Percentiles rank a stretch among this genome's conserved stretches.
phyloP scores from a whole-genome alignment of 2,113 vertebrate species.

The Salvator merianae region DNA sequence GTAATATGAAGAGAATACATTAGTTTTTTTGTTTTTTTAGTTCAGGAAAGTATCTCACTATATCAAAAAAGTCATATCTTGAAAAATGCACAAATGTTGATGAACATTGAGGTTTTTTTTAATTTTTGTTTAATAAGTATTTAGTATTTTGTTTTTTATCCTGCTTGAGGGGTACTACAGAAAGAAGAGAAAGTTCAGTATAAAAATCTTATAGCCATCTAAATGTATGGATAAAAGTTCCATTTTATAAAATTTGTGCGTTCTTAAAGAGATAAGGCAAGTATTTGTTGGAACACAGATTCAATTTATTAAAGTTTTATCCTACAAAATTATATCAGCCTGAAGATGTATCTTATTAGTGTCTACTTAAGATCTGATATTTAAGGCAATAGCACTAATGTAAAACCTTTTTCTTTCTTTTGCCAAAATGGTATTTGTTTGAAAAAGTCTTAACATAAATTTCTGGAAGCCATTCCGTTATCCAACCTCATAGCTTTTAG shows the following conservation, averaged over 20 bases:
- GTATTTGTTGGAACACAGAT: background rate
- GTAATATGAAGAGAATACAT: background rate
- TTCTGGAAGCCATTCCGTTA: background rate
- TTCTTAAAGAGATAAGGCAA: background rate
- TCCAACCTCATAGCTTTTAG: background rate
- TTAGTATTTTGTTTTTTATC: background rate
- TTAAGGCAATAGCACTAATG: conserved; percentile 31
- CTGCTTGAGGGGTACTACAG: background rate
- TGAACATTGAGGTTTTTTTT: background rate
- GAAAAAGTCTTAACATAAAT: background rate
- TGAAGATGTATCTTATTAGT: conserved; percentile 20
- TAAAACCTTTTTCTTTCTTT: conserved; percentile 7
- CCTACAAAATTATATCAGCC: background rate
- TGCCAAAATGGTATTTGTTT: conserved; percentile 12
- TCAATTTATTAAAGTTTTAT: conserved; percentile 1
- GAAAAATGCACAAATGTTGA: background rate
- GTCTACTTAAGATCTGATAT: background rate
- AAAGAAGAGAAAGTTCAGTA: background rate
- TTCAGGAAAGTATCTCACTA: background rate
- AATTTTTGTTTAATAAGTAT: background rate
- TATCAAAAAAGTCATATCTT: background rate
- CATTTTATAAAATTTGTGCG: conserved; percentile 11
- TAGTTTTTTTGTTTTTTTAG: background rate
- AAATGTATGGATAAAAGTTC: background rate
- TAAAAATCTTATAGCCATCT: conserved; percentile 7